Base-by-base conservation (phyloP, 2,888 invertebrate species). In the Caenorhabditis macrosperma region DNA sequence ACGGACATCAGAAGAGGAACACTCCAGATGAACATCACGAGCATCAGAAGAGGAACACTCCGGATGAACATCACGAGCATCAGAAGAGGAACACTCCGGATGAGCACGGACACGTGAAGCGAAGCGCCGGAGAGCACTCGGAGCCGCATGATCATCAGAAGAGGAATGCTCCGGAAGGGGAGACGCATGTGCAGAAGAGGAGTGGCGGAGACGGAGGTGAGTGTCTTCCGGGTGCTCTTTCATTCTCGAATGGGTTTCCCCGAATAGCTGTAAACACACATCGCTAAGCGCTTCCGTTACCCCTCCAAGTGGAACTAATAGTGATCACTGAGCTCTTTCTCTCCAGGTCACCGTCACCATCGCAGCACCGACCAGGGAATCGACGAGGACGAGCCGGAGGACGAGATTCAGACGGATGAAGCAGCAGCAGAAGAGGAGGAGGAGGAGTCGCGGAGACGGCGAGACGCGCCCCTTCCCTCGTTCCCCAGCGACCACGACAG, bases 401-500 rank as follows among this genome's bases (percentile, higher is more conserved):
- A 71, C 35, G 78, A 78, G 59, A 63, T 72, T 22, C 33, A 48
- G 26, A 24, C 46, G 1, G 72, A 71, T 28, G 77, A 69, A 12
- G 35, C 41, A 0, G 64, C 48, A 10, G 69, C 57, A n/a, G 33
- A 57, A 26, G 48, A 52, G 15, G 48, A 60, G 17, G 60, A 52
- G n/a, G 55, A 72, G 28, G 55, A 41, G 38, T 35, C 52, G 2
- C 33, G 59, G 60, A 61, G 33, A 20, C 52, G 64, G 22, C 50
- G 64, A 12, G 75, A 75, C 41, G 12, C 24, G 7, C 75, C 75
- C 17, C 30, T 75, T 1, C 72, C 78, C 38, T 48, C 46, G 7
- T 78, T 78, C 44, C 71, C 78, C 28, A 78, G 78, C 59, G 78
- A 78, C 48, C 54, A 72, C 63, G 61, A 63, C 52, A 71, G 71